phyloP scores from a whole-genome alignment of 2,888 invertebrate species.

The Anoplius nigerrimus region DNA sequence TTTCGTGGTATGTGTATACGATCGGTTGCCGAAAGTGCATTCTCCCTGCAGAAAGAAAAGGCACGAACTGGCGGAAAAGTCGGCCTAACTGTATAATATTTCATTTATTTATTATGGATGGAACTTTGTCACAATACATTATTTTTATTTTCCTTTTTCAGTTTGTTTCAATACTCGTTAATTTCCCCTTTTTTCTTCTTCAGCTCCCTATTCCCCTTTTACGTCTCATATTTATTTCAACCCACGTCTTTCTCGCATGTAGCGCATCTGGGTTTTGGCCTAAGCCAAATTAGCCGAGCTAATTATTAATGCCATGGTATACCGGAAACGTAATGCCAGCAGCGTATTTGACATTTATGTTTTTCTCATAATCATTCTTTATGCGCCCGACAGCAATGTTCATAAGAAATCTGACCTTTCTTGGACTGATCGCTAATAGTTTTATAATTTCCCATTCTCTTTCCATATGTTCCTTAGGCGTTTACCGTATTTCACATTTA shows the following conservation, averaged over 20 bases:
- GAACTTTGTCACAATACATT: conserved; percentile 75
- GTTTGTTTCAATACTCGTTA: conserved; percentile 13
- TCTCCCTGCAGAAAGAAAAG: conserved; percentile 73
- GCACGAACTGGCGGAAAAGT: conserved; percentile 75
- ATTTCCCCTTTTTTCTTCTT: not conserved
- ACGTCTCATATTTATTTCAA: conserved; percentile 4
- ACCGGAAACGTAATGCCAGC: conserved; percentile 57
- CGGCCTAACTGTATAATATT: conserved; percentile 74
- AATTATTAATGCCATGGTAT: conserved; percentile 36
- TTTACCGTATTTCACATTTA: too few species aligned
- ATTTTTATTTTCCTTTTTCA: conserved; percentile 48
- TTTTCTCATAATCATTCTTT: too few species aligned
- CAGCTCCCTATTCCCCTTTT: not conserved
- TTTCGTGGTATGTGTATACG: conserved; percentile 49
- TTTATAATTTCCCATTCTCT: not conserved
- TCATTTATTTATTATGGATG: conserved; percentile 74
- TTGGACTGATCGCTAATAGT: not conserved
- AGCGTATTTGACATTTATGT: not conserved
- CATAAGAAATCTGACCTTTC: not conserved
- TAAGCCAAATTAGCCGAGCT: not conserved
- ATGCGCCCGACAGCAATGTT: not conserved
- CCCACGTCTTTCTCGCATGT: conserved; percentile 44
- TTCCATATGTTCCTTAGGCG: too few species aligned
- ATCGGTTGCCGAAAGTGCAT: conserved; percentile 55
- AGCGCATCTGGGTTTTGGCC: conserved; percentile 44